Conservation (phyloP, 2,888 invertebrate species). For the Leucophenga montana region DNA sequence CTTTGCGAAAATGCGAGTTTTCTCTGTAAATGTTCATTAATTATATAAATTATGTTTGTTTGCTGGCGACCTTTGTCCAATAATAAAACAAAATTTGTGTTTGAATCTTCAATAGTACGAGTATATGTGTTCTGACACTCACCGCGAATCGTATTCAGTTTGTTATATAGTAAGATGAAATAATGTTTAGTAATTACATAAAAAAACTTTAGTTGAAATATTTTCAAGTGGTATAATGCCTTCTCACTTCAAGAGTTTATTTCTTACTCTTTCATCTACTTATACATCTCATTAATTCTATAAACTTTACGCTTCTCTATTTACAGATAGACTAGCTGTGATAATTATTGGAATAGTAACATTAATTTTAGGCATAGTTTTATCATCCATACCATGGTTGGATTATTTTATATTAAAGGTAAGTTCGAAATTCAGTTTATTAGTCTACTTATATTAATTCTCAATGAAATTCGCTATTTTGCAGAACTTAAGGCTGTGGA, state of each 20-base stretch:
- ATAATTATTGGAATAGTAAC: conserved; percentile 87
- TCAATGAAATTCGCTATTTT: conserved; percentile 38
- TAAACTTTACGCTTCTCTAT: conserved; percentile 27
- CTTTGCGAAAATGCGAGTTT: neutral
- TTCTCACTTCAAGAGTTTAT: no score
- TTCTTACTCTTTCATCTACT: no score
- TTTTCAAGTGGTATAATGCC: no score
- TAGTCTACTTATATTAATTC: neutral
- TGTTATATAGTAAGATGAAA: no score
- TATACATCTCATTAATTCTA: neutral
- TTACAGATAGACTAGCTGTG: conserved; percentile 86
- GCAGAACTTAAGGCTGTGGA: conserved; percentile 89
- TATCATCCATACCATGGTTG: conserved; percentile 90
- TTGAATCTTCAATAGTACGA: no score
- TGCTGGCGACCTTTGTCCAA: no score
- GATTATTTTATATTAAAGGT: conserved; percentile 91
- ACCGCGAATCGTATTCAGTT: no score
- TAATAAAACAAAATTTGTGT: no score
- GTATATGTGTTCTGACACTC: no score
- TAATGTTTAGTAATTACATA: no score
- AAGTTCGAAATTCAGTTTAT: conserved; percentile 54
- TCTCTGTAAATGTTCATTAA: neutral
- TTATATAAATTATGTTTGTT: no score
- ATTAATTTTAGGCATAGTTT: conserved; percentile 84
- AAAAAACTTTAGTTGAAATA: no score